phyloP scores from a whole-genome alignment of 2,113 vertebrate genomes.

The Panthera tigris region DNA sequence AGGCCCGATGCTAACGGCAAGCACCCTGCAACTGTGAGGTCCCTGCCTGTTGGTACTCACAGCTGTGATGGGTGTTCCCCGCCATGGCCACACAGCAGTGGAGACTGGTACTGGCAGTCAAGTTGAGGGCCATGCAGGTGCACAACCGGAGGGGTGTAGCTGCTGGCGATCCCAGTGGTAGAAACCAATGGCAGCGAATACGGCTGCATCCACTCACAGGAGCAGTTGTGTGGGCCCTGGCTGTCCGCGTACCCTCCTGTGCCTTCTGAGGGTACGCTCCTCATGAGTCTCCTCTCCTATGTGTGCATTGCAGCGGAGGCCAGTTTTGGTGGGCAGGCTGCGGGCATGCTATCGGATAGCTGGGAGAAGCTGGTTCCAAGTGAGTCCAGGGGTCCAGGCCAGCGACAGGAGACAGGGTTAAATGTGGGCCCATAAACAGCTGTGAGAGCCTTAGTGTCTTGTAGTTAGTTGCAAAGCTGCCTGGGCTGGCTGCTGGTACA shows the following conservation, averaged over 20 bases:
- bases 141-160: not conserved
- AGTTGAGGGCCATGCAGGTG: not conserved
- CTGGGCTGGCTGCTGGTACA: not conserved
- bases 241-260: not conserved
- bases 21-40: not conserved
- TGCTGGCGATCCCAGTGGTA: not conserved
- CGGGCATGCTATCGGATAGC: not conserved
- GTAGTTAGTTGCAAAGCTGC: too few relatives aligned
- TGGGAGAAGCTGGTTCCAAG: not conserved
- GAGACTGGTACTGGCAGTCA: not conserved
- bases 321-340: not conserved
- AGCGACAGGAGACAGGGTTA: not conserved
- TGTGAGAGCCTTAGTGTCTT: not conserved
- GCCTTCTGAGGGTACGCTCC: not conserved
- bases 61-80: not conserved
- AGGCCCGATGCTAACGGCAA: not conserved
- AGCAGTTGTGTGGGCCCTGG: not conserved
- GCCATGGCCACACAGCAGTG: not conserved
- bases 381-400: not conserved
- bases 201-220: not conserved
- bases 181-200: not conserved
- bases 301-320: not conserved
- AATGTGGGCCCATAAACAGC: not conserved
- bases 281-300: not conserved
- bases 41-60: not conserved